phyloP scores from a whole-genome alignment of 2,888 invertebrate species.

The Phyllotreta striolata region DNA sequence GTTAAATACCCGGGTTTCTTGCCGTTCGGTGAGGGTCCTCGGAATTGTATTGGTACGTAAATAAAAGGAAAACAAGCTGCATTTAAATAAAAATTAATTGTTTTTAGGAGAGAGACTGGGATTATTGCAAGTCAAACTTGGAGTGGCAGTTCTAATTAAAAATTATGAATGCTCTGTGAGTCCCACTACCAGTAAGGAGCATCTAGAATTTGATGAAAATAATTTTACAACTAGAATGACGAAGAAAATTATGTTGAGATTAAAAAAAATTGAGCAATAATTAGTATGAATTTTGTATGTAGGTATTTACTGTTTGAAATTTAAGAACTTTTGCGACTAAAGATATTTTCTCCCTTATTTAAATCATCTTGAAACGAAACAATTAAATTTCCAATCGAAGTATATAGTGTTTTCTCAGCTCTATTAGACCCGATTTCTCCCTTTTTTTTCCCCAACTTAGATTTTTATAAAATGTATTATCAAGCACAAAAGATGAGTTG shows the following conservation, averaged over 20 bases:
- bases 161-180: conserved; percentile 21
- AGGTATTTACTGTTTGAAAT: too few species aligned
- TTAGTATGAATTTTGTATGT: too few species aligned
- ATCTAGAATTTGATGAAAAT: conserved; percentile 20
- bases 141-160: conserved; percentile 23
- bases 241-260: conserved; percentile 16
- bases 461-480: too few species aligned
- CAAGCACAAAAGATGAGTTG: too few species aligned
- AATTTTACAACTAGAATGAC: conserved; percentile 19
- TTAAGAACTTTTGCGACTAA: too few species aligned
- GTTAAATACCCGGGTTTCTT: conserved; percentile 48
- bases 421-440: too few species aligned
- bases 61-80: not conserved
- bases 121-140: conserved; percentile 30
- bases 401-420: too few species aligned
- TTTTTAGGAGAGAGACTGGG: conserved; percentile 32
- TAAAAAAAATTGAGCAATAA: conserved; percentile 22
- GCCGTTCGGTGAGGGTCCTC: conserved; percentile 54
- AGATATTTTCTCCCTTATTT: too few species aligned
- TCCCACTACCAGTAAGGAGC: conserved; percentile 17
- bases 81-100: not conserved
- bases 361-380: too few species aligned
- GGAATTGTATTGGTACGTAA: conserved; percentile 51
- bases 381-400: too few species aligned
- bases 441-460: too few species aligned